Percentiles rank a stretch among this genome's conserved stretches.
Conservation (phyloP, 2,797 vertebrate genomes). For the Bufotes viridis region DNA sequence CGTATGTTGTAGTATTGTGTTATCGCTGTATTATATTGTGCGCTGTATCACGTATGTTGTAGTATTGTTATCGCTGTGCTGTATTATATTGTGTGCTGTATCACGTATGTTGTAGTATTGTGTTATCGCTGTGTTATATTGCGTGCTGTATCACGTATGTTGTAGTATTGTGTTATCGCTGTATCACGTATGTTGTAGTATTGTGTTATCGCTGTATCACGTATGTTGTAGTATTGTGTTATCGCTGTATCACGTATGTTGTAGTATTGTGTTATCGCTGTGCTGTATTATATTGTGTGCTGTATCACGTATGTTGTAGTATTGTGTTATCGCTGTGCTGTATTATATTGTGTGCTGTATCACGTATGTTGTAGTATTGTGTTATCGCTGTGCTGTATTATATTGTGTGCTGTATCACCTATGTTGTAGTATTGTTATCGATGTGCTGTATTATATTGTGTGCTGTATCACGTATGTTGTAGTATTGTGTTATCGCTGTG, state of each 20-base stretch:
- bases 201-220: background rate
- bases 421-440: background rate
- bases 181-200: background rate
- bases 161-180: background rate
- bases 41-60: no score
- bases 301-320: background rate
- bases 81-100: background rate
- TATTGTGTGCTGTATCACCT: no score
- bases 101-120: background rate
- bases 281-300: no score
- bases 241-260: no score
- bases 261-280: no score
- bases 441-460: no score
- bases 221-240: no score
- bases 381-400: background rate
- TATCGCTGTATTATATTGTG: no score
- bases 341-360: background rate
- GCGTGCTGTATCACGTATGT: background rate
- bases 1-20: background rate
- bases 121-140: no score
- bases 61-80: no score
- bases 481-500: background rate
- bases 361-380: no score
- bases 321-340: background rate
- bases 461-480: no score